Base-by-base conservation (phyloP, 1,140 invertebrate species). In the Drosophila pallidifrons region DNA sequence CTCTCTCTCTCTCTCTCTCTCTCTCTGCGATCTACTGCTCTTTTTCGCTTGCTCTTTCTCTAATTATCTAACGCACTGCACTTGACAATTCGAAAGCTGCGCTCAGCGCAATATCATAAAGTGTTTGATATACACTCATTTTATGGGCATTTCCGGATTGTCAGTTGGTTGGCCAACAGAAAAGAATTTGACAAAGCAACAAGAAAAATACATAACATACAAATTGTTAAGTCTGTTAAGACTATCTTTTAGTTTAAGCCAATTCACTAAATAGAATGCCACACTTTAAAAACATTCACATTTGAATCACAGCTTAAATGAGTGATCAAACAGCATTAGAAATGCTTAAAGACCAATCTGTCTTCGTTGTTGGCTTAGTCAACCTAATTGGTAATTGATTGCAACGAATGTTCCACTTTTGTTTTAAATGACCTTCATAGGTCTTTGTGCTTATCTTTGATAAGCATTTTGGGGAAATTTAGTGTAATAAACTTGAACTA, bases 81-180 rank as follows among this genome's bases (percentile, higher is more conserved):
- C 20, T 54, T 65, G 51, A 46, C 61, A 54, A 64, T 51, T 3
- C 3, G 15, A 65, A 45, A 55, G 51, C 51, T 35, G 25, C 41
- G 63, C 63, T 65, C 41, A 45, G 58, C 46, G 10, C 15, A 32
- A 61, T 46, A 61, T 28, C 58, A 60, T 25, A 6, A 43, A 46
- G 11, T 1, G 20, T 10, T 52, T 0, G 20, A 3, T 43, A 64
- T 55, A 65, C 51, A 54, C 51, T 65, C 35, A 13, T 20, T 54
- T 45, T 30, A 25, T 43, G 38, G 38, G 2, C 28, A 30, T 28
- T 41, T 30, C 2, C 35, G 28, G 49, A n/a, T 51, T 57, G 13
- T 41, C 13, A 57, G 11, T 8, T 20, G 11, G 7, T 55, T 15
- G 1, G 30, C 1, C 2, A 41, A 3, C 11, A 15, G 51, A 13